These are phyloP conservation scores for Oxytorus armatus DNA, from an alignment of 2,888 invertebrate genomes.

Conservation along the genomic window DNA sequence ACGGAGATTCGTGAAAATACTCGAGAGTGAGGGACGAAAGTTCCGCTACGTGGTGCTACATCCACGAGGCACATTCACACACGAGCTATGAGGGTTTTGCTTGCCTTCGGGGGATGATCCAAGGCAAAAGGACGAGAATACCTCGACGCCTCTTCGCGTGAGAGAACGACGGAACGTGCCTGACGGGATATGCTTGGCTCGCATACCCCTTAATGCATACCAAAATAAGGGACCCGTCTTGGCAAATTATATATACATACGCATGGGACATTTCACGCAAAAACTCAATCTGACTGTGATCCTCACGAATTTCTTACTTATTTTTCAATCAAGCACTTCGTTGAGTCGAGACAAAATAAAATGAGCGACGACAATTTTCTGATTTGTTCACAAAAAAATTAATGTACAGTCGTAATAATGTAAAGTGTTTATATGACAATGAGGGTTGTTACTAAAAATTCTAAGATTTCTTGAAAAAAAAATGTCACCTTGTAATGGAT, in stretches of 20 bases:
- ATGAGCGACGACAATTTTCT: no score
- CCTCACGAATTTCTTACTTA: no score
- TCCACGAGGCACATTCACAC: not conserved
- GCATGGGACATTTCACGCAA: not conserved
- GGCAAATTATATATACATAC: slow-evolving; percentile 4
- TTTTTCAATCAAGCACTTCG: no score
- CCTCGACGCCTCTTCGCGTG: slow-evolving; percentile 54
- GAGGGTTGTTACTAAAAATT: no score
- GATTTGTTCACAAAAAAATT: no score
- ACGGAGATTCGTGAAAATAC: slow-evolving; percentile 4
- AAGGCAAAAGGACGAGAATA: slow-evolving; percentile 34
- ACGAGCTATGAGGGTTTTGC: slow-evolving; percentile 26
- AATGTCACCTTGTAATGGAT: no score
- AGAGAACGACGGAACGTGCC: slow-evolving; percentile 64
- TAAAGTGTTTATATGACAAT: no score
- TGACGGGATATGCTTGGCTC: slow-evolving; percentile 54
- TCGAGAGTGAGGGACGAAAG: slow-evolving; percentile 26
- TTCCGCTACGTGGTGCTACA: slow-evolving; percentile 28
- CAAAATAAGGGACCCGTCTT: slow-evolving; percentile 50
- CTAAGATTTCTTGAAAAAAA: no score
- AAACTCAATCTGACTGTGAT: not conserved
- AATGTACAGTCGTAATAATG: no score
- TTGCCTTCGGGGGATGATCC: slow-evolving; percentile 61
- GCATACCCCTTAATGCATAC: slow-evolving; percentile 63
- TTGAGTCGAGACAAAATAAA: no score